phyloP scores from a whole-genome alignment of 2,888 invertebrate species.

The Drosophila planitibia region DNA sequence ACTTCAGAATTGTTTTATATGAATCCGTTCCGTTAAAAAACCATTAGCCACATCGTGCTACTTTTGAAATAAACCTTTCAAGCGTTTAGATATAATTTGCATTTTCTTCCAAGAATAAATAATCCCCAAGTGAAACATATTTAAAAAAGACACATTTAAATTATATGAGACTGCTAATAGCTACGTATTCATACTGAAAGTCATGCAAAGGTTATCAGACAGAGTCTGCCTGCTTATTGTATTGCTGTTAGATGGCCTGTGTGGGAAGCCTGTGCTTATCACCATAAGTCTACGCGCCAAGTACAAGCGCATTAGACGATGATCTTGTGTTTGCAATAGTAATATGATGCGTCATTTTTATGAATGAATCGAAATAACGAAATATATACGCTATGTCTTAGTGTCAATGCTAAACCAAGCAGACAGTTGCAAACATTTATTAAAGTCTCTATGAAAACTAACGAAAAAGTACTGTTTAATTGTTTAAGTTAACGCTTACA shows the following conservation, averaged over 20 bases:
- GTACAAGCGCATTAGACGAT: slow-evolving; percentile 35
- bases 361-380: slow-evolving; percentile 59
- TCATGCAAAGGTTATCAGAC: slow-evolving; percentile 70
- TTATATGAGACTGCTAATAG: slow-evolving; percentile 60
- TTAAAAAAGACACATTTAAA: slow-evolving; percentile 57
- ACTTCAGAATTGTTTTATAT: background rate
- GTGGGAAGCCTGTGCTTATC: slow-evolving; percentile 76
- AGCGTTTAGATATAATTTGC: slow-evolving; percentile 45
- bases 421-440: background rate
- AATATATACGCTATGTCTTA: slow-evolving; percentile 1
- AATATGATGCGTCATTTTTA: slow-evolving; percentile 70
- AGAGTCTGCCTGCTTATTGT: slow-evolving; percentile 53
- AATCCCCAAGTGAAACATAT: slow-evolving; percentile 35
- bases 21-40: slow-evolving; percentile 9
- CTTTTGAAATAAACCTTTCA: slow-evolving; percentile 28
- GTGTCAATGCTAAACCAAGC: background rate
- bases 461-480: background rate
- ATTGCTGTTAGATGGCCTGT: slow-evolving; percentile 60
- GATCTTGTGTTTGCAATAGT: slow-evolving; percentile 60
- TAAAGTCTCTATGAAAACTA: background rate
- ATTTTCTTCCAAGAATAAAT: slow-evolving; percentile 65
- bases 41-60: background rate
- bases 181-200: slow-evolving; percentile 58
- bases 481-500: background rate
- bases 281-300: slow-evolving; percentile 23